phyloP scores from a whole-genome alignment of 2,888 invertebrate genomes.

The Andrena bicolor region DNA sequence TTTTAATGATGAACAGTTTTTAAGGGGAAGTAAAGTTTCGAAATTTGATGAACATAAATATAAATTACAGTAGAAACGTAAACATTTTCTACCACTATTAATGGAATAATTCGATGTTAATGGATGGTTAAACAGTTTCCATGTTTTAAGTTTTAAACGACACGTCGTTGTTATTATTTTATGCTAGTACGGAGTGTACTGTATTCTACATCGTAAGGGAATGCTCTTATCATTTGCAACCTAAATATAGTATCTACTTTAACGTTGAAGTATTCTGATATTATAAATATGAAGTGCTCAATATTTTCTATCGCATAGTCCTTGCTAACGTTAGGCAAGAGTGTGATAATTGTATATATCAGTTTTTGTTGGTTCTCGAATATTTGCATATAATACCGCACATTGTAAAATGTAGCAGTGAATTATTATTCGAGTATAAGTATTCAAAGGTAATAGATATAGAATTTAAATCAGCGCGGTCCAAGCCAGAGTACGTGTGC shows the following conservation, averaged over 20 bases:
- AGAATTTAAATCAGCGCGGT: too few species aligned
- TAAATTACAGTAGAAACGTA: background rate
- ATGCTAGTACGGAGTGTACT: background rate
- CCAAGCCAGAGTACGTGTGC: too few species aligned
- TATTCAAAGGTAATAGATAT: background rate
- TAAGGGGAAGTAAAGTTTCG: background rate
- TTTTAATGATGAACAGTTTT: background rate
- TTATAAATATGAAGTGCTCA: constrained; percentile 14
- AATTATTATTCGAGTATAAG: background rate
- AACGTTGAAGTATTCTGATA: background rate
- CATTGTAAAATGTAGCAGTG: background rate
- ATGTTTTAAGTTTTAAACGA: constrained; percentile 23
- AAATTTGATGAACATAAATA: background rate
- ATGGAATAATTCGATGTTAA: background rate
- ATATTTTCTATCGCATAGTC: constrained; percentile 16
- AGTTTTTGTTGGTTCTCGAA: constrained; percentile 8
- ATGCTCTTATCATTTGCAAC: background rate
- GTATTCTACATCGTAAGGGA: background rate
- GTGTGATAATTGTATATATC: constrained; percentile 29
- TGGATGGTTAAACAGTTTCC: background rate
- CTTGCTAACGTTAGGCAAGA: background rate
- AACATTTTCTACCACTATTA: background rate
- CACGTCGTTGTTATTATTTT: constrained; percentile 22
- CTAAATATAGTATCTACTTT: background rate
- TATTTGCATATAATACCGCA: constrained; percentile 13